Conservation (phyloP, 1,140 invertebrate species). For the Philotrypesis tridentata region DNA sequence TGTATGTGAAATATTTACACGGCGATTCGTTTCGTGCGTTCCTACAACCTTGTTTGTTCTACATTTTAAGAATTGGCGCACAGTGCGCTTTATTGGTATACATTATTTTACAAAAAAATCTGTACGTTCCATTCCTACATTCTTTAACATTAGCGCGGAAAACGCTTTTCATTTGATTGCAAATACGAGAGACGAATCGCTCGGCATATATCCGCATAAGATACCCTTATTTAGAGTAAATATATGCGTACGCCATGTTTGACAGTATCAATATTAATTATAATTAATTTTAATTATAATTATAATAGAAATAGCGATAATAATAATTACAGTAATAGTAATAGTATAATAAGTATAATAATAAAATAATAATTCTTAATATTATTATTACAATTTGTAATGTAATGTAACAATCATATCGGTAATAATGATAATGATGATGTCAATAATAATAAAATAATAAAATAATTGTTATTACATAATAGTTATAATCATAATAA, state of each 20-base stretch:
- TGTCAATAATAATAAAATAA: conserved; percentile 66
- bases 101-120: conserved; percentile 33
- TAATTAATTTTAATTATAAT: conserved; percentile 56
- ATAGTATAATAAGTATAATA: conserved; percentile 62
- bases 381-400: conserved; percentile 63
- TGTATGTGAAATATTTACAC: conserved; percentile 50
- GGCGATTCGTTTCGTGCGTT: conserved; percentile 37
- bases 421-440: conserved; percentile 63
- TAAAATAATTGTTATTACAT: conserved; percentile 66
- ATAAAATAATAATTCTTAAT: conserved; percentile 63
- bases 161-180: conserved; percentile 34
- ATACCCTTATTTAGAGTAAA: conserved; percentile 70
- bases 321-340: conserved; percentile 50
- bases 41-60: conserved; percentile 39
- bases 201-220: conserved; percentile 54
- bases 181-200: conserved; percentile 45
- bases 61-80: conserved; percentile 1
- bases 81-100: conserved; percentile 21
- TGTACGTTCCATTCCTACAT: not conserved
- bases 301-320: conserved; percentile 52
- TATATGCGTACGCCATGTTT: conserved; percentile 69
- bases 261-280: conserved; percentile 64
- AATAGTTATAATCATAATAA: conserved; percentile 73
- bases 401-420: conserved; percentile 64
- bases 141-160: conserved; percentile 1